Conservation (phyloP, 2,888 invertebrate genomes). For the Hyposoter dolosus region DNA sequence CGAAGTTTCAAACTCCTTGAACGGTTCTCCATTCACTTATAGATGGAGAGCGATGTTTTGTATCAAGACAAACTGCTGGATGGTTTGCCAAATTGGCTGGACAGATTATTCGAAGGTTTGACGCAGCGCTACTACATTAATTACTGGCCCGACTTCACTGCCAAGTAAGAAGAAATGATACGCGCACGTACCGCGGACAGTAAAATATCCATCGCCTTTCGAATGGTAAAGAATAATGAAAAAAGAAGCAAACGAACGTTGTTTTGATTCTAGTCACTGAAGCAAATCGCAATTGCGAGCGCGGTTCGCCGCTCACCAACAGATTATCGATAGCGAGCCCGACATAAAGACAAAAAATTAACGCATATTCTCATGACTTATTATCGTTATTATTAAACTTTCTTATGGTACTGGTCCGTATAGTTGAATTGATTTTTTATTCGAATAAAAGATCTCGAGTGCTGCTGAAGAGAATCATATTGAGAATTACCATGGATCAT, state of each 20-base stretch:
- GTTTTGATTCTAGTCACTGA: conserved; percentile 75
- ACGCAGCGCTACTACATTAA: conserved; percentile 98
- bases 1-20: neutral
- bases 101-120: conserved; percentile 97
- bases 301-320: conserved; percentile 64
- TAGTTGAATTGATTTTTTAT: conserved; percentile 61
- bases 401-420: conserved; percentile 68
- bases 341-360: conserved; percentile 73
- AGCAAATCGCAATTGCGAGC: conserved; percentile 70
- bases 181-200: conserved; percentile 56
- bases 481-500: conserved; percentile 10
- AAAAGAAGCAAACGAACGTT: conserved; percentile 45
- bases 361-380: conserved; percentile 68
- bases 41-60: conserved; percentile 86
- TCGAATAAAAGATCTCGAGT: conserved; percentile 69
- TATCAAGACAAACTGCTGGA: conserved; percentile 93
- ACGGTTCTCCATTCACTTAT: conserved; percentile 50
- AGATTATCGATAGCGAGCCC: conserved; percentile 66
- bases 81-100: conserved; percentile 98
- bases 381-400: conserved; percentile 67
- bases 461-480: conserved; percentile 69
- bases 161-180: conserved; percentile 87
- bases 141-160: conserved; percentile 99
- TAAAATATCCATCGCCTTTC: conserved; percentile 66
- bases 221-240: conserved; percentile 44